Base-by-base conservation (phyloP, 2,113 vertebrate genomes). In the Tetrax tetrax region DNA sequence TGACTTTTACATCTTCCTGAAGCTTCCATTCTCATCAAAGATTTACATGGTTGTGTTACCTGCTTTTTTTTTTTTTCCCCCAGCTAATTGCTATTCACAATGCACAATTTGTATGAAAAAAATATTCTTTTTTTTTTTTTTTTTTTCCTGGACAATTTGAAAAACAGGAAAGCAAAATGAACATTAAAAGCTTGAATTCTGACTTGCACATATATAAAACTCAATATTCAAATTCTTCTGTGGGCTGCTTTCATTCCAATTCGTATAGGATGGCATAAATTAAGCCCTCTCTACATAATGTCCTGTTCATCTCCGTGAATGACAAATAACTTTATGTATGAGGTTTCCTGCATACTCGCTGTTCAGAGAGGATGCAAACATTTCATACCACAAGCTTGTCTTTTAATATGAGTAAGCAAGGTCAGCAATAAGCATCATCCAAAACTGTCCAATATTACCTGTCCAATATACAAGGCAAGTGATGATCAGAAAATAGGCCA, bases 61-160 rank as follows among this genome's bases (percentile, higher is more conserved):
- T 92, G 45, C 70, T 85, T n/a, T 78, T 78, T 75, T 59, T 15
- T 29, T 54, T 41, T 41, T 41, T 14, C 14, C 41, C 15, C 41
- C 79, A 64, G 69, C 24, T 93, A 95, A 94, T 90, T 60, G 83
- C 66, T 80, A 83, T 74, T 88, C 74, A 87, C 53, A 83, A 84
- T 65, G 72, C 86, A 89, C 56, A 68, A 81, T 92, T 92, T 27
- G 4, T 25, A 63, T 59, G 65, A 92, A 87, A 89, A 86, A 79
- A n/a, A n/a, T n/a, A n/a, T n/a, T n/a, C n/a, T n/a, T n/a, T n/a
- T n/a, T n/a, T n/a, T n/a, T 78, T 93, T 38, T 90, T 80, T 47
- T 87, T 75, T 93, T 60, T 47, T 80, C 28, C 16, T 83, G 84
- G 70, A 80, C 35, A 74, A 35, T 83, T 77, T 82, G 68, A 93